These are phyloP conservation scores for Meta bourneti DNA, from an alignment of 2,888 invertebrate species.

Conservation along the genomic window DNA sequence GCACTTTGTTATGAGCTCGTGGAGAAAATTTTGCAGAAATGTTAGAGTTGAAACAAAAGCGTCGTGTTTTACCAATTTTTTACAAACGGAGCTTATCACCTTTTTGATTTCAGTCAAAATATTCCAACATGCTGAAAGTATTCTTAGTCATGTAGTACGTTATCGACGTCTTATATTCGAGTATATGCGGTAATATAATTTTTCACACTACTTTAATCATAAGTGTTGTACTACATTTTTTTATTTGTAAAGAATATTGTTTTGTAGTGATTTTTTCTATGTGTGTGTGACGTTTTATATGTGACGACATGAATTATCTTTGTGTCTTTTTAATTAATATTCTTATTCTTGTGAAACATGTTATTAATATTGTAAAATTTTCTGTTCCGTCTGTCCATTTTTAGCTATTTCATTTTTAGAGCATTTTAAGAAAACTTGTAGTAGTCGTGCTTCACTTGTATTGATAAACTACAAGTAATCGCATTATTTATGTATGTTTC, in stretches of 20 bases:
- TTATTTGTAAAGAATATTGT: constrained; percentile 26
- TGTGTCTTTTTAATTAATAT: constrained; percentile 67
- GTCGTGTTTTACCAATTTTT: constrained; percentile 25
- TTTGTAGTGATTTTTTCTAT: constrained; percentile 63
- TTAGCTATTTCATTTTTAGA: constrained; percentile 67
- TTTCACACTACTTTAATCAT: constrained; percentile 50
- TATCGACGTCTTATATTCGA: constrained; percentile 49
- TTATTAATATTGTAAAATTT: constrained; percentile 63
- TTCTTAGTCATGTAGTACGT: constrained; percentile 16
- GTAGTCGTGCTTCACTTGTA: constrained; percentile 64
- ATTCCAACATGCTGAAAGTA: background rate
- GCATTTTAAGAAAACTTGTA: constrained; percentile 48
- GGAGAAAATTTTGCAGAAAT: background rate
- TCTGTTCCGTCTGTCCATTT: constrained; percentile 47
- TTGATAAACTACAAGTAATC: constrained; percentile 22
- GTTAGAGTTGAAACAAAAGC: background rate
- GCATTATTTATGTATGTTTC: constrained; percentile 70
- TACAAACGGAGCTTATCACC: constrained; percentile 52
- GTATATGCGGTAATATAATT: constrained; percentile 54
- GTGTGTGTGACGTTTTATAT: constrained; percentile 71
- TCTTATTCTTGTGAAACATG: constrained; percentile 69
- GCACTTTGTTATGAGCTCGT: background rate
- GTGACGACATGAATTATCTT: constrained; percentile 56
- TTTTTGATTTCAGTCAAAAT: constrained; percentile 32
- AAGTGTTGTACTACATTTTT: constrained; percentile 44